These are phyloP conservation scores for Tamandua tetradactyla DNA, from an alignment of 2,797 vertebrate genomes.

Conservation along the genomic window DNA sequence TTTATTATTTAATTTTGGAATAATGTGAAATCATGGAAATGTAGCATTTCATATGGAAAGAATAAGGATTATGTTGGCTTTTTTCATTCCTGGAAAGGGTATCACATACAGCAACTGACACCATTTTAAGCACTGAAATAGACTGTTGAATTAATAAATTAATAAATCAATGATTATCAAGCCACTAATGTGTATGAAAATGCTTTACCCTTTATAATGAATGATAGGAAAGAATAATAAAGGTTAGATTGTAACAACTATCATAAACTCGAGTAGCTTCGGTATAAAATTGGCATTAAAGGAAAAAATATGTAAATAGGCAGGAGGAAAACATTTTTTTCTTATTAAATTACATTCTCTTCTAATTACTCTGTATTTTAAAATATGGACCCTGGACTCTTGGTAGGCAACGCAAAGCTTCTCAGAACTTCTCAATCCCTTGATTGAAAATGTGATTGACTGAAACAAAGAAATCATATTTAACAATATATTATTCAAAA, in stretches of 20 bases:
- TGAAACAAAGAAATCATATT: neutral
- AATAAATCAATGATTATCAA: neutral
- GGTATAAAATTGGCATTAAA: neutral
- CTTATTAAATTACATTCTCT: neutral
- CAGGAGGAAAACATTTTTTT: neutral
- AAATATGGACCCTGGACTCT: neutral
- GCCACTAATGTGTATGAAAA: neutral
- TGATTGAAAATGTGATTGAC: neutral
- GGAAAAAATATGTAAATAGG: neutral
- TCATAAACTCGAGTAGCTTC: neutral
- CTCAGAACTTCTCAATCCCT: neutral
- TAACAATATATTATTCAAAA: neutral
- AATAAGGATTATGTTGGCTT: neutral
- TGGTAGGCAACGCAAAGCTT: neutral
- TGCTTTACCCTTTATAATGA: neutral
- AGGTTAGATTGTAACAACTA: neutral
- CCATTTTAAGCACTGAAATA: neutral
- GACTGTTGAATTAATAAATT: neutral
- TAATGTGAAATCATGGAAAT: neutral
- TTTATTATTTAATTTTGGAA: neutral
- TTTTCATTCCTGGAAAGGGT: neutral
- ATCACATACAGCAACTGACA: neutral
- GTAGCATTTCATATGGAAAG: neutral
- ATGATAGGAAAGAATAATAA: neutral
- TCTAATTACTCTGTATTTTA: neutral